Evolutionary conservation across 1,140 invertebrate genomes (phyloP).

Genomic region (Eriosoma lanigerum): DNA sequence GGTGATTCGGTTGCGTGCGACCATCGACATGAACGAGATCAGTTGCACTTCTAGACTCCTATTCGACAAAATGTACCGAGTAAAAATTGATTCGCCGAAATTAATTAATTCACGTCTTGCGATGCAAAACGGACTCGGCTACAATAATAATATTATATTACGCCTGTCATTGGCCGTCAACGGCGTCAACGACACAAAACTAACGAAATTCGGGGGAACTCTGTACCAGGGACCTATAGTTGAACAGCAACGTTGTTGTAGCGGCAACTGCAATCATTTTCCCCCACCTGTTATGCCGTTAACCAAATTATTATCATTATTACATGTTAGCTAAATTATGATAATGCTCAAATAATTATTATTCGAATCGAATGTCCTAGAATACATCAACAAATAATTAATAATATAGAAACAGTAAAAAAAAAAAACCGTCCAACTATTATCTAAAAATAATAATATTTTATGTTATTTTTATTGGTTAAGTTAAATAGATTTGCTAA

Average conservation of each 20-base stretch:
- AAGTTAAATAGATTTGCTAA: too few species aligned
- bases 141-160: not conserved
- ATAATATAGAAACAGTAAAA: too few species aligned
- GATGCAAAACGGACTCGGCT: not conserved
- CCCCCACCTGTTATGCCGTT: too few species aligned
- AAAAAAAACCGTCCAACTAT: too few species aligned
- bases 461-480: too few species aligned
- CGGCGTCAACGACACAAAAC: slow-evolving; percentile 45
- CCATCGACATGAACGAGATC: not conserved
- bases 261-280: not conserved
- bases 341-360: too few species aligned
- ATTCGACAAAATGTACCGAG: not conserved
- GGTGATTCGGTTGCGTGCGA: not conserved
- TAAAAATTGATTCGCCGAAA: slow-evolving; percentile 46
- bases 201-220: slow-evolving; percentile 35
- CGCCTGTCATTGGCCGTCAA: slow-evolving; percentile 44
- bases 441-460: too few species aligned
- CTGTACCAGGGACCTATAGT: slow-evolving; percentile 12
- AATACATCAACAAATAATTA: too few species aligned
- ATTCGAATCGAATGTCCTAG: too few species aligned
- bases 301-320: too few species aligned
- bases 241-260: too few species aligned
- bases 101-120: slow-evolving; percentile 5
- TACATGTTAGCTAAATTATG: too few species aligned
- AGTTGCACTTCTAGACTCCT: not conserved